These are phyloP conservation scores for Acrobasis suavella DNA, from an alignment of 2,888 invertebrate species.

Conservation along the genomic window DNA sequence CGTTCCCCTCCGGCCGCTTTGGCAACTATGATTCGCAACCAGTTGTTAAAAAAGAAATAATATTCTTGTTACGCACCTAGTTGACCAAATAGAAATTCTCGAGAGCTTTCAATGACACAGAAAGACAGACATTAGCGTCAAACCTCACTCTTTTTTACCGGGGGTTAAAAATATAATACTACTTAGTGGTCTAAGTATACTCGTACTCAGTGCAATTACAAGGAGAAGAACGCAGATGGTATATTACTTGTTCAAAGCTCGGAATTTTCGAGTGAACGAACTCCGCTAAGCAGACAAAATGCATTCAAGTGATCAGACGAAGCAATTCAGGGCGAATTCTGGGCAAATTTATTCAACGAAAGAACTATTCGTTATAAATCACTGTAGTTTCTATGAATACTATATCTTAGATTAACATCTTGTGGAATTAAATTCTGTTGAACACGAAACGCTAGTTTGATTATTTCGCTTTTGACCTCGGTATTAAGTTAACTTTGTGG, in stretches of 20 bases:
- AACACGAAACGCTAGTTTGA: conserved; percentile 2
- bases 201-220: not conserved
- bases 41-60: too few relatives aligned
- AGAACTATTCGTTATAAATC: conserved; percentile 15
- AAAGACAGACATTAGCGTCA: too few relatives aligned
- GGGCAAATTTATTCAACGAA: conserved; percentile 20
- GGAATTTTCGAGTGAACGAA: conserved; percentile 20
- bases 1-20: too few relatives aligned
- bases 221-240: not conserved
- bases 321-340: conserved; percentile 18
- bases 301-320: conserved; percentile 22
- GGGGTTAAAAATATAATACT: too few relatives aligned
- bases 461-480: not conserved
- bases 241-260: conserved; percentile 1
- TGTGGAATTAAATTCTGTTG: not conserved
- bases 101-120: too few relatives aligned
- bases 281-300: conserved; percentile 23
- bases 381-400: not conserved
- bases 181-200: too few relatives aligned
- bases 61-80: too few relatives aligned
- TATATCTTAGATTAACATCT: conserved; percentile 9
- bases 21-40: too few relatives aligned
- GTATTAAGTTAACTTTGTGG: not conserved
- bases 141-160: too few relatives aligned
- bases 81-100: too few relatives aligned